Evolutionary conservation across 2,888 invertebrate genomes (phyloP), one percentile per base, ranked within the genome.

Genomic region (Drosophila imparisetae): DNA sequence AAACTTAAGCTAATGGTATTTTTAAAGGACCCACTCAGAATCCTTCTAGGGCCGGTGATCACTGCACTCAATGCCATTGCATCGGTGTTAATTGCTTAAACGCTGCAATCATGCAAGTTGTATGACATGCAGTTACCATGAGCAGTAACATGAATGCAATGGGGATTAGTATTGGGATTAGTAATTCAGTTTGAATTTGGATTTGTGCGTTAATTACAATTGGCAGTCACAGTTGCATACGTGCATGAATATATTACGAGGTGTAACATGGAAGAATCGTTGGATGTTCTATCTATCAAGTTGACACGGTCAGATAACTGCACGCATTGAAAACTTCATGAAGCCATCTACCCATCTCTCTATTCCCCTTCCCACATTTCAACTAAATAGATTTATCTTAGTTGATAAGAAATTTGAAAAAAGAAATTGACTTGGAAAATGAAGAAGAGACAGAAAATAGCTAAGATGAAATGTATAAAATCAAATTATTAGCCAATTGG

Each of bases 61-160:
- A 10, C 10, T 13, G 42, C 1, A 21, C 42, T 11, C 21, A 11
- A 21, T 2, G 0, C 11, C 21, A 42, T 5, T 42, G 21, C 5
- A 4, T 4, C 21, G 15, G 4, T 45, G 45, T 15, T 8, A 45
- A 45, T 45, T 45, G 4, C 24, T 15, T 2, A 8, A 2, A 24
- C 7, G 24, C 45, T 8, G 4, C 45, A 27, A 18, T 24, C 80
- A 75, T 80, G 76, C 60, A 80, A 75, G 62, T 67, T 75, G 34
- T 42, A 38, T 27, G 67, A 48, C 64, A 53, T 45, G n/a, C 57
- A 32, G 32, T 27, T 58, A 10, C 27, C 29, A 54, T 8, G 27
- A 7, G 27, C 36, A 52, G 21, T 30, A 29, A 53, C 54, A 48
- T 48, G 62, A 57, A 34, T 61, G 57, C 45, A 27, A 18, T 38